Evolutionary conservation across 2,888 invertebrate species (phyloP).

Genomic region (Spatulosminthurus flaviceps): DNA sequence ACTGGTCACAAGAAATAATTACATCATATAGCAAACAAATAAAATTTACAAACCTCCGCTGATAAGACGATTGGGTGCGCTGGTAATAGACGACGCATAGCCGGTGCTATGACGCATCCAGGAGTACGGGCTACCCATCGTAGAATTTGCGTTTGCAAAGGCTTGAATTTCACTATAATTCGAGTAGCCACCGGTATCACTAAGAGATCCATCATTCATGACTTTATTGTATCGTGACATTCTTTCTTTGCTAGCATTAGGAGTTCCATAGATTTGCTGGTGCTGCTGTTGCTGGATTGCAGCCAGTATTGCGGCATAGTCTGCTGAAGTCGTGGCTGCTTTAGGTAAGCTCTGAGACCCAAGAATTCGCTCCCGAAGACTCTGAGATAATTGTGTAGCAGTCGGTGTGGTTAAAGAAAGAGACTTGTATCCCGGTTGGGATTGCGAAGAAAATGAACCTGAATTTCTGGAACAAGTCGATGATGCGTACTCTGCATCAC

Average conservation of each 20-base stretch:
- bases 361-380: slow-evolving; percentile 82
- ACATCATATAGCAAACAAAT: not conserved
- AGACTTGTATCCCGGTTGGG: slow-evolving; percentile 78
- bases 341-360: slow-evolving; percentile 89
- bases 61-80: slow-evolving; percentile 64
- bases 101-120: slow-evolving; percentile 84
- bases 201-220: slow-evolving; percentile 76
- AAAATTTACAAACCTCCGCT: slow-evolving; percentile 60
- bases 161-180: slow-evolving; percentile 74
- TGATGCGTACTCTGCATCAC: slow-evolving; percentile 47
- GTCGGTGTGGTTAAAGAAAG: slow-evolving; percentile 85
- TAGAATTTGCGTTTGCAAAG: slow-evolving; percentile 65
- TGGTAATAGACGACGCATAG: slow-evolving; percentile 65
- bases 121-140: slow-evolving; percentile 75
- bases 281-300: slow-evolving; percentile 70
- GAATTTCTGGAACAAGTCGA: slow-evolving; percentile 57
- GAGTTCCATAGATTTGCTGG: slow-evolving; percentile 61
- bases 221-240: slow-evolving; percentile 61
- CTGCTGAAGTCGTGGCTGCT: slow-evolving; percentile 65
- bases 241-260: slow-evolving; percentile 61
- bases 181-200: slow-evolving; percentile 81
- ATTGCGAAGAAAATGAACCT: slow-evolving; percentile 55
- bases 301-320: slow-evolving; percentile 67
- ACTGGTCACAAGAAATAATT: too few relatives aligned
- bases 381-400: slow-evolving; percentile 86